Percentiles rank a stretch among this genome's conserved stretches.
These are phyloP conservation scores for Caenorhabditis drosophilae DNA, from an alignment of 2,888 invertebrate species.

Conservation along the genomic window DNA sequence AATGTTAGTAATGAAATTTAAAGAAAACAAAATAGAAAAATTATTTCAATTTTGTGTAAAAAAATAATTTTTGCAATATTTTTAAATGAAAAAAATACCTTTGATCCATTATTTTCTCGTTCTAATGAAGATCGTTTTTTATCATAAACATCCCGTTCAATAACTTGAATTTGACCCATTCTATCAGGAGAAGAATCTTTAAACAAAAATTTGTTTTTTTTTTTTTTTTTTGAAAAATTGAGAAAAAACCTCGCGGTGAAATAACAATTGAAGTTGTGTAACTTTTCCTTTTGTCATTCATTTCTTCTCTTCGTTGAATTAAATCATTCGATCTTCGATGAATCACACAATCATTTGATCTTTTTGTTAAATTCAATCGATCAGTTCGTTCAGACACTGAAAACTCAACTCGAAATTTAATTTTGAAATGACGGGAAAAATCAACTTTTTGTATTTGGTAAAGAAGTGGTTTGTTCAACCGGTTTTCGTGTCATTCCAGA, in stretches of 20 bases:
- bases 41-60: too few relatives aligned
- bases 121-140: conserved; percentile 19
- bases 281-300: conserved; percentile 55
- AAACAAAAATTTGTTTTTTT: too few relatives aligned
- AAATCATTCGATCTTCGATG: conserved; percentile 27
- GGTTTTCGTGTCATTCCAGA: conserved; percentile 35
- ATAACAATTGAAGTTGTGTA: conserved; percentile 67
- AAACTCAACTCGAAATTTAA: too few relatives aligned
- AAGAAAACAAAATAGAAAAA: too few relatives aligned
- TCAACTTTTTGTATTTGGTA: conserved; percentile 35
- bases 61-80: too few relatives aligned
- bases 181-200: conserved; percentile 25
- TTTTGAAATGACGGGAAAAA: too few relatives aligned
- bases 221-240: too few relatives aligned
- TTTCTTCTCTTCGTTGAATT: conserved; percentile 21
- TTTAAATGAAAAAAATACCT: too few relatives aligned
- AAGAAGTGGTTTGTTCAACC: conserved; percentile 30
- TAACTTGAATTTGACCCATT: conserved; percentile 29
- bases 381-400: conserved; percentile 26
- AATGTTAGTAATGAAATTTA: too few relatives aligned
- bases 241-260: conserved; percentile 53
- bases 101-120: conserved; percentile 11
- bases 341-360: conserved; percentile 10
- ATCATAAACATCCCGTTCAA: conserved; percentile 31
- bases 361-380: conserved; percentile 13